Evolutionary conservation across 2,113 vertebrate species (phyloP).

Genomic region (Gavialis gangeticus): DNA sequence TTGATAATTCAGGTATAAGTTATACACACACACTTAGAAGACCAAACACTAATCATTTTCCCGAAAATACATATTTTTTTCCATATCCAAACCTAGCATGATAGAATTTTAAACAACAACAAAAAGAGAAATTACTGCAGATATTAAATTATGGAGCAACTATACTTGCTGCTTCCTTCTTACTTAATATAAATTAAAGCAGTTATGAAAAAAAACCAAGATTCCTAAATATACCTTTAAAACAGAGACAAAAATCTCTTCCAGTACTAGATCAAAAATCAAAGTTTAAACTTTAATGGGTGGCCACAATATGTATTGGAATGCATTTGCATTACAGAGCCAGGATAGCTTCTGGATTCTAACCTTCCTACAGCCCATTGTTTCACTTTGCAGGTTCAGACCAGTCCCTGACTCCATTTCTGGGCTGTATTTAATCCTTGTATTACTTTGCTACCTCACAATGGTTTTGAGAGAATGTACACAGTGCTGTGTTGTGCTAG

Average conservation of each 20-base stretch:
- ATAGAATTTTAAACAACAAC: neutral
- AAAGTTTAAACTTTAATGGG: slow-evolving; percentile 27
- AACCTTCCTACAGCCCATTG: neutral
- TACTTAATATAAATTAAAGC: neutral
- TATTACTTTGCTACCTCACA: slow-evolving; percentile 16
- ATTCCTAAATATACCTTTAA: slow-evolving; percentile 33
- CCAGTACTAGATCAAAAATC: slow-evolving; percentile 35
- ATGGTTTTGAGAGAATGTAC: neutral
- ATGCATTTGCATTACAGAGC: neutral
- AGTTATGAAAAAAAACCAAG: slow-evolving; percentile 30
- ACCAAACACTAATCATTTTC: fast-evolving
- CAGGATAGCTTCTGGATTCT: slow-evolving; percentile 33
- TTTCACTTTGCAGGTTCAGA: slow-evolving; percentile 16
- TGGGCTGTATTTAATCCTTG: slow-evolving; percentile 19
- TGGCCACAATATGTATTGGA: slow-evolving; percentile 22
- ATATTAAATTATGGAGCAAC: neutral
- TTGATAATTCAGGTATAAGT: neutral
- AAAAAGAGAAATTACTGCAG: neutral
- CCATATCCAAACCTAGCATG: neutral
- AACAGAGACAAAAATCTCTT: neutral
- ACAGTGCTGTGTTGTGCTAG: neutral
- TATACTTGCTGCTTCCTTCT: neutral
- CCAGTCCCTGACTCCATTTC: neutral
- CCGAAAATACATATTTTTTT: neutral
- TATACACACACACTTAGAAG: neutral